These are phyloP conservation scores for Hepsetus odoe DNA, from an alignment of 2,113 vertebrate species.

Conservation along the genomic window DNA sequence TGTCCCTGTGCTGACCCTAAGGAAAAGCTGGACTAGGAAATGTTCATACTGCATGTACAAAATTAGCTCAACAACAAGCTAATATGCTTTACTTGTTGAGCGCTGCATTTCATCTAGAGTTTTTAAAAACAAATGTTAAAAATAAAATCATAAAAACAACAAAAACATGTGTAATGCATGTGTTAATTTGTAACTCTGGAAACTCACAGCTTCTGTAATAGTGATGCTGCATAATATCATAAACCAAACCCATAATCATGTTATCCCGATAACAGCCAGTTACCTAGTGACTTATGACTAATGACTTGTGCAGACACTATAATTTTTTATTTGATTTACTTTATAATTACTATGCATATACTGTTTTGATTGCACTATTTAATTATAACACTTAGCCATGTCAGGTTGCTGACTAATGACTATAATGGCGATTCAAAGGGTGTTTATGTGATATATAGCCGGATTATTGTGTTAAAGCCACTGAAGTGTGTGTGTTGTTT, in stretches of 20 bases:
- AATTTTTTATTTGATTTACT: constrained; percentile 1
- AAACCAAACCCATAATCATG: constrained; percentile 1
- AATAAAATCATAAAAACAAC: no score
- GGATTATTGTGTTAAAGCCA: background rate
- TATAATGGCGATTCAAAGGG: background rate
- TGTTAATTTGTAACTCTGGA: background rate
- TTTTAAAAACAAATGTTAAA: no score
- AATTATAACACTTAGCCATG: background rate
- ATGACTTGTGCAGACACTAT: background rate
- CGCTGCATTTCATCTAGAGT: no score
- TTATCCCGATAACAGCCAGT: background rate
- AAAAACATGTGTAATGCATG: background rate
- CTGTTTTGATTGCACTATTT: constrained; percentile 13
- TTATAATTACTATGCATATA: constrained; percentile 5
- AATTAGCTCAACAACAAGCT: background rate
- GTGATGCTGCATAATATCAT: background rate
- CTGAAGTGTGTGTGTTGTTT: background rate
- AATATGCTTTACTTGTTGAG: background rate
- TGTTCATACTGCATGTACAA: constrained; percentile 16
- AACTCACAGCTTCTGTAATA: background rate
- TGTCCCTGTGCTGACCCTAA: constrained; percentile 21
- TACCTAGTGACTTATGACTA: constrained; percentile 2
- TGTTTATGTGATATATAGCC: background rate
- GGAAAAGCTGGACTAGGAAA: background rate
- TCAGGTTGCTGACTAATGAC: constrained; percentile 4